These are phyloP conservation scores for Theodoxus fluviatilis DNA, from an alignment of 2,888 invertebrate species.

Conservation along the genomic window DNA sequence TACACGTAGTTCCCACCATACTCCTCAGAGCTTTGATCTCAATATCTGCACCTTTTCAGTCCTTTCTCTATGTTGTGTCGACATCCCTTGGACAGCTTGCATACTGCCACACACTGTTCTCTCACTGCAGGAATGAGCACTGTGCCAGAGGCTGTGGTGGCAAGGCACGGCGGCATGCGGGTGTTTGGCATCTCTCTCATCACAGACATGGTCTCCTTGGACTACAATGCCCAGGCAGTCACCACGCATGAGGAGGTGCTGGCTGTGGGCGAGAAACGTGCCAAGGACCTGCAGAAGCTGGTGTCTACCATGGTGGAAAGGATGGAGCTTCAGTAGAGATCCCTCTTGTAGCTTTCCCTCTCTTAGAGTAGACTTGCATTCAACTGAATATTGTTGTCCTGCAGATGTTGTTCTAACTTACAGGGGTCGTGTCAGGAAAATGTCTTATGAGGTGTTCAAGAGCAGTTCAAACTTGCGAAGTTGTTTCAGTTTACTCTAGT, in stretches of 20 bases:
- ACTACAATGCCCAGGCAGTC: constrained; percentile 77
- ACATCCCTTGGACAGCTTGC: too few species aligned
- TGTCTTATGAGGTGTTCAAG: too few species aligned
- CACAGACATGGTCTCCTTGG: constrained; percentile 85
- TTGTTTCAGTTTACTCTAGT: too few species aligned
- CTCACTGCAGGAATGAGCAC: constrained; percentile 75
- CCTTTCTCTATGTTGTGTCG: too few species aligned
- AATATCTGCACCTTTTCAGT: too few species aligned
- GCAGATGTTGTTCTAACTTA: neutral
- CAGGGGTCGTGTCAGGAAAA: too few species aligned
- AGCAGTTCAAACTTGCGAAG: too few species aligned
- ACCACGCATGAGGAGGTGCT: constrained; percentile 88
- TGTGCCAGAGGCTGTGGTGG: constrained; percentile 84
- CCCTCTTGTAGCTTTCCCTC: neutral
- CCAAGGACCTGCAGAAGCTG: constrained; percentile 55
- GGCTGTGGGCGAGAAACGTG: constrained; percentile 52
- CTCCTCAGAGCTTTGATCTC: too few species aligned
- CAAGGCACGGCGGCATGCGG: constrained; percentile 77
- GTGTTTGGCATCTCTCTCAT: constrained; percentile 92
- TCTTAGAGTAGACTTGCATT: neutral
- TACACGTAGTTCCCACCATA: too few species aligned
- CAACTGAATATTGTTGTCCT: neutral
- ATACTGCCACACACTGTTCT: too few species aligned
- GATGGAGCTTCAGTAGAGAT: constrained; percentile 27
- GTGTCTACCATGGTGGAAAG: constrained; percentile 40